Evolutionary conservation across 2,888 invertebrate species (phyloP), one percentile per base, ranked within the genome.

Genomic region (Candidula unifasciata): DNA sequence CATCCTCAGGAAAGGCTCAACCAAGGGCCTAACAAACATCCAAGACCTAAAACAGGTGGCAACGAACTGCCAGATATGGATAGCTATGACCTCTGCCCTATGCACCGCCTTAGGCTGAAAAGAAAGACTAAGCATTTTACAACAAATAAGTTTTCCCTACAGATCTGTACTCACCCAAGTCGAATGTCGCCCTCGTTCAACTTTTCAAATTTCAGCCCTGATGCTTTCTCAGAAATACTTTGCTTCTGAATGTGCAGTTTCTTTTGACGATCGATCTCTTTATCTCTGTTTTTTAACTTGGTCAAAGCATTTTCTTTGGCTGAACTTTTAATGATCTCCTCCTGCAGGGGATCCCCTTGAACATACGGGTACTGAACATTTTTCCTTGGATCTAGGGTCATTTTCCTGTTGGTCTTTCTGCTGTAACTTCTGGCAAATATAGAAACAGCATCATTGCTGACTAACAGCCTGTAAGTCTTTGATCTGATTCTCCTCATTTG

Each of bases 111-210:
- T 18, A 8, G n/a, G n/a, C 10, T 18, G 8, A 8, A 18, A 68
- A 68, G n/a, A 27, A 24, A 68, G 8, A 8, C 68, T 68, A n/a
- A 68, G n/a, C 8, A 64, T 21, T n/a, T 21, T 64, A 13, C 64
- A 64, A 71, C 35, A n/a, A 37, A 33, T 27, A 33, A 69, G 21
- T 8, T 2, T 35, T n/a, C 52, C 3, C 21, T n/a, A 54, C 21
- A 27, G 3, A 54, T 21, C 13, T 35, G 21, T 6, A 80, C 86
- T 24, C 66, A 88, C 88, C 88, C 88, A 78, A 88, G 87, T 37
- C 86, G 82, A 44, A 79, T 87, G 57, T 88, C 88, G 5, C 87
- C 87, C 35, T 86, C 87, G 35, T 84, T 60, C 18, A 88, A 71
- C 60, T 83, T 86, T 80, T 87, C 87, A 84, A 85, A 88, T 5